A percentile compares a stretch with the other conserved stretches of the same genome.
phyloP scores from a whole-genome alignment of 1,140 invertebrate species.

The Drosophila nannoptera region DNA sequence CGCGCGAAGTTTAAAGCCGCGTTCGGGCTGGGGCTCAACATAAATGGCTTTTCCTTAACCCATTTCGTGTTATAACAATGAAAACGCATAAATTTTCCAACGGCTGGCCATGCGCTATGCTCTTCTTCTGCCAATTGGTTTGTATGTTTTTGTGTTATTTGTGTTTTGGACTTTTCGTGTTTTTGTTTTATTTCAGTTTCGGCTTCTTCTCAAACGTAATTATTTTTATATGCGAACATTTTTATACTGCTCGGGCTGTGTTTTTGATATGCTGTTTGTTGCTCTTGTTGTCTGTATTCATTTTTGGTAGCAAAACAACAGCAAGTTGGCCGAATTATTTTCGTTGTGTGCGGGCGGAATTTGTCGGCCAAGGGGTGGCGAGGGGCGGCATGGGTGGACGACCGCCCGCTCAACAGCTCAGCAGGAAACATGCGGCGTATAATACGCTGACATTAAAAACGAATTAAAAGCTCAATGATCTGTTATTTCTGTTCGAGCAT shows the following conservation, averaged over 20 bases:
- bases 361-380: neutral
- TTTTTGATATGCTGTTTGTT: constrained; percentile 10
- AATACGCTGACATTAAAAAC: constrained; percentile 70
- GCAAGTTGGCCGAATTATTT: constrained; percentile 42
- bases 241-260: constrained; percentile 9
- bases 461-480: constrained; percentile 74
- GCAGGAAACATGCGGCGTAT: constrained; percentile 55
- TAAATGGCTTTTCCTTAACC: constrained; percentile 31
- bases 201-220: constrained; percentile 56
- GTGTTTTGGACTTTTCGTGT: neutral
- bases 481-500: constrained; percentile 53
- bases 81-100: constrained; percentile 66
- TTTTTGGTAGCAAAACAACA: constrained; percentile 36
- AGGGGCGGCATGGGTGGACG: neutral
- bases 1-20: neutral
- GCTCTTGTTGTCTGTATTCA: constrained; percentile 16
- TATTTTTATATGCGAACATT: constrained; percentile 64
- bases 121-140: constrained; percentile 9
- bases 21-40: constrained; percentile 9
- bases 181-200: constrained; percentile 45
- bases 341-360: constrained; percentile 33
- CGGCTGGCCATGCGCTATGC: constrained; percentile 17
- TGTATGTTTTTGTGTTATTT: constrained; percentile 1
- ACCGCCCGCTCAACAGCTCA: constrained; percentile 20
- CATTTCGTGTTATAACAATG: constrained; percentile 52